These are phyloP conservation scores for Anas georgica DNA, from an alignment of 2,797 vertebrate genomes.

Conservation along the genomic window DNA sequence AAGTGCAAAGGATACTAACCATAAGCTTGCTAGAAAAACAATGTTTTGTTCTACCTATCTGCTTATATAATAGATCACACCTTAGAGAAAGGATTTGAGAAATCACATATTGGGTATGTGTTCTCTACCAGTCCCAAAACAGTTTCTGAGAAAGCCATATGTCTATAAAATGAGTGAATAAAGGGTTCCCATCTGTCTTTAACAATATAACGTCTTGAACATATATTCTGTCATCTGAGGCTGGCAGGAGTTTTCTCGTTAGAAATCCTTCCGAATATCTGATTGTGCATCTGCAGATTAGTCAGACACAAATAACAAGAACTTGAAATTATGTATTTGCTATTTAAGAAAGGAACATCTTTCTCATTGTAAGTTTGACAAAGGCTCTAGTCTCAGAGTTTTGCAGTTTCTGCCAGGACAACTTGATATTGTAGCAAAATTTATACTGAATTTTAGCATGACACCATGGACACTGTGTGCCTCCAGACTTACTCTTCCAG, in stretches of 20 bases:
- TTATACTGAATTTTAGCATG: background rate
- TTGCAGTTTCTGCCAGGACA: background rate
- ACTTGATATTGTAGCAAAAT: background rate
- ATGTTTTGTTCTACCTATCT: background rate
- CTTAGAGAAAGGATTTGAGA: background rate
- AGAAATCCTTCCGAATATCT: background rate
- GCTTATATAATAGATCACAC: background rate
- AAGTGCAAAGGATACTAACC: background rate
- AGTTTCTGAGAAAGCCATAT: background rate
- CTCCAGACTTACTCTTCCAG: background rate
- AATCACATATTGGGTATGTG: background rate
- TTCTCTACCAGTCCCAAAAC: background rate
- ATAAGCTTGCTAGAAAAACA: background rate
- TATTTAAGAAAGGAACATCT: background rate
- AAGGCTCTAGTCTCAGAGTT: background rate
- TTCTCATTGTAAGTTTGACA: background rate
- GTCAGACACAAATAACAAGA: background rate
- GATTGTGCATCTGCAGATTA: background rate
- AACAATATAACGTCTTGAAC: background rate
- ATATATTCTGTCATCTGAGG: background rate
- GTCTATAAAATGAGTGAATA: background rate
- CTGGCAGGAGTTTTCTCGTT: background rate
- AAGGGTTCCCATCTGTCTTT: background rate
- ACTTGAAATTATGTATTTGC: background rate
- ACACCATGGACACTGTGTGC: background rate